Conservation (phyloP, 2,888 invertebrate species). For the Mesodorylaimus sp. region DNA sequence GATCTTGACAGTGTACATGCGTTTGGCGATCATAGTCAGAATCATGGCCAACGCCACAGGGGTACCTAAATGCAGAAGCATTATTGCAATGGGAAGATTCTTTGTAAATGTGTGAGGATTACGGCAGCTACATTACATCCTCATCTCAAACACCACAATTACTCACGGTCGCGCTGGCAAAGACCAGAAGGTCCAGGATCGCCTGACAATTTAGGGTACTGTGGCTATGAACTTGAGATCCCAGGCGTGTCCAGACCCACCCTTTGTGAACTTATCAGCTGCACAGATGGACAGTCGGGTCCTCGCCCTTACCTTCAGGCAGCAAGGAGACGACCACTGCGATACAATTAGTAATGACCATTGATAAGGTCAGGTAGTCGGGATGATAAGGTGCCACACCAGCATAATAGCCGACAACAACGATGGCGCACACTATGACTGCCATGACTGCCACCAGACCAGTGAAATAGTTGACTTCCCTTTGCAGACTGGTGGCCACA, state of each 20-base stretch:
- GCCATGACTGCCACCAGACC: background rate
- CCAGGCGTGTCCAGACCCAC: too few species aligned
- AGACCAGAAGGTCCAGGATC: too few species aligned
- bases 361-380: background rate
- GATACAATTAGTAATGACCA: constrained; percentile 2
- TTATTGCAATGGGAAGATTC: too few species aligned
- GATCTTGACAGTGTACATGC: background rate
- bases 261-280: too few species aligned
- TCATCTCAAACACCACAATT: too few species aligned
- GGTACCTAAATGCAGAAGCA: too few species aligned
- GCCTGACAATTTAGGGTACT: too few species aligned
- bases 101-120: too few species aligned
- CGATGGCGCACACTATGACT: background rate
- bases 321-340: background rate
- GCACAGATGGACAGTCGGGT: too few species aligned
- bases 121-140: too few species aligned
- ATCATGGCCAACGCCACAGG: background rate
- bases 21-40: background rate
- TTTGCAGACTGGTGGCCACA: background rate
- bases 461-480: background rate
- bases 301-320: constrained; percentile 3
- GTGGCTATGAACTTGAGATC: too few species aligned
- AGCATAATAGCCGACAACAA: background rate
- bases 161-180: too few species aligned
- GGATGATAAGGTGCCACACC: background rate